Percentiles rank a stretch among this genome's conserved stretches.
Evolutionary conservation across 2,797 vertebrate species (phyloP).

Genomic region (Rhinogobio ventralis): DNA sequence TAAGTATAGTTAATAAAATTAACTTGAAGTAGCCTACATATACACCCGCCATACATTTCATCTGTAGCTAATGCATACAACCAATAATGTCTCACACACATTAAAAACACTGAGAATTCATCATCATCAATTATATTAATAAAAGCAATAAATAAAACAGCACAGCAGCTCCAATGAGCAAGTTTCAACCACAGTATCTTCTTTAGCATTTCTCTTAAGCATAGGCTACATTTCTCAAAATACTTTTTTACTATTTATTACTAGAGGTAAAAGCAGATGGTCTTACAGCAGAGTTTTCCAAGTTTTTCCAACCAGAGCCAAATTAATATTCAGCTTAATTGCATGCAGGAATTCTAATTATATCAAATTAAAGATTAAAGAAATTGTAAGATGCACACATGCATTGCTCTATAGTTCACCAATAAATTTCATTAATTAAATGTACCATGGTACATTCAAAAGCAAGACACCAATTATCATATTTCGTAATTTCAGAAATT

Average conservation of each 20-base stretch:
- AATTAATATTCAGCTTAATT: conserved; percentile 11
- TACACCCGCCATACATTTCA: neutral
- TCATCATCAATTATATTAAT: neutral
- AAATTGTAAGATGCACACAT: neutral
- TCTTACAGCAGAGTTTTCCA: neutral
- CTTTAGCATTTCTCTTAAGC: no score
- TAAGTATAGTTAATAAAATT: no score
- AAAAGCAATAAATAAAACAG: neutral
- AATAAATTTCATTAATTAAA: no score
- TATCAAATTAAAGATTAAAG: neutral
- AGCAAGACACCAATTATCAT: no score
- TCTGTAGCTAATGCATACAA: neutral
- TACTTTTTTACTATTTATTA: neutral
- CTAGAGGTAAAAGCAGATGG: neutral
- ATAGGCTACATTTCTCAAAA: no score
- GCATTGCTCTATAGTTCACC: no score
- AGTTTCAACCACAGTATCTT: no score
- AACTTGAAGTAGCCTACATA: neutral
- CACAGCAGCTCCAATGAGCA: neutral
- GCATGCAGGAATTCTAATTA: neutral
- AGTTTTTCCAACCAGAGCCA: conserved; percentile 63
- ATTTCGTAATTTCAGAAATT: neutral
- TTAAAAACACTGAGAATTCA: neutral
- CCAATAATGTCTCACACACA: neutral
- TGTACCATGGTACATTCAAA: no score